Evolutionary conservation across 2,797 vertebrate species (phyloP).

Genomic region (Rhinichthys osculus): DNA sequence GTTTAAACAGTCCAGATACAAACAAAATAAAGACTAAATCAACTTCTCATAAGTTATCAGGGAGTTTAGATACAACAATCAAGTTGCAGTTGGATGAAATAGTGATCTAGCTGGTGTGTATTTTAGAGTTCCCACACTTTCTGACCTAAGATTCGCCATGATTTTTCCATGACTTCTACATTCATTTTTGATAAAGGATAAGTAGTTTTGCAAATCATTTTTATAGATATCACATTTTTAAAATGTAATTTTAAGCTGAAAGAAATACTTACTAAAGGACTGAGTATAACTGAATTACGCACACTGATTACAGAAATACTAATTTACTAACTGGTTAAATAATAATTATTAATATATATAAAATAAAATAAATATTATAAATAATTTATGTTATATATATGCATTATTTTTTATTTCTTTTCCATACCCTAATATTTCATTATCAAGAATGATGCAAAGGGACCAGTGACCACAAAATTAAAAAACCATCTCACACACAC

Average conservation of each 20-base stretch:
- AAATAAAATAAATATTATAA: neutral
- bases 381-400: neutral
- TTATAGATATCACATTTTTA: neutral
- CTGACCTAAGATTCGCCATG: neutral
- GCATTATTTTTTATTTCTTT: neutral
- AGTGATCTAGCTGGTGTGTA: neutral
- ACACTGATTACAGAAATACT: neutral
- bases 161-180: too few species aligned
- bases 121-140: neutral
- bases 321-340: neutral
- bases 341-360: neutral
- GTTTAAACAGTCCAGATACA: neutral
- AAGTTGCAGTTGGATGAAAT: neutral
- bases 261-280: neutral
- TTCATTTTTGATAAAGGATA: neutral
- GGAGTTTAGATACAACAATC: neutral
- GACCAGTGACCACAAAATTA: neutral
- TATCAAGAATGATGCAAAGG: neutral
- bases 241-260: neutral
- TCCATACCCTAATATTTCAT: neutral
- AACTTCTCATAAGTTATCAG: neutral
- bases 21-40: neutral
- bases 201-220: neutral
- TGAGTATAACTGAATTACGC: neutral
- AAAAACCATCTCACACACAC: conserved; percentile 66